These are phyloP conservation scores for Homarus gammarus DNA, from an alignment of 2,888 invertebrate species.

Conservation along the genomic window DNA sequence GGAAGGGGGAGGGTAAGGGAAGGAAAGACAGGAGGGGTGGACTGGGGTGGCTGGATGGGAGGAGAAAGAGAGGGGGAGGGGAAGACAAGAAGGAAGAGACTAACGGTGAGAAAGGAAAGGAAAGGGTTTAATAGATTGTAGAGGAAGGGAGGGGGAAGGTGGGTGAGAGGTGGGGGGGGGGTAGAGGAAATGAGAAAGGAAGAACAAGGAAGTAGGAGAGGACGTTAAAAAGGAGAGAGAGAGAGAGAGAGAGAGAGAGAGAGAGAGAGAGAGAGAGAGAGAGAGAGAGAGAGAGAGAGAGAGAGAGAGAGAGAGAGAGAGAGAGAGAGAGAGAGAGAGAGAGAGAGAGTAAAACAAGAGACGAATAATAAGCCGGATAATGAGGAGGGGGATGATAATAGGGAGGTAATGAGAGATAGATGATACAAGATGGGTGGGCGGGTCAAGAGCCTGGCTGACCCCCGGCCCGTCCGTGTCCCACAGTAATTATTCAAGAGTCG, in stretches of 20 bases:
- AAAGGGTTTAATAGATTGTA: too few relatives aligned
- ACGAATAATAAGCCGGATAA: not conserved
- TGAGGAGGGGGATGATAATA: not conserved
- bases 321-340: not conserved
- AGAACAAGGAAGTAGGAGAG: not conserved
- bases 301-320: not conserved
- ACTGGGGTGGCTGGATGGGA: not conserved
- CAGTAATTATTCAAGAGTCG: not conserved
- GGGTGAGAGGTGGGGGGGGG: not conserved
- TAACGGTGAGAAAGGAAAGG: not conserved
- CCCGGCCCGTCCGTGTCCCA: not conserved
- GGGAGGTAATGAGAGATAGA: not conserved
- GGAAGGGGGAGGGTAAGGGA: not conserved
- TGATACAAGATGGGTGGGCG: not conserved
- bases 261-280: not conserved
- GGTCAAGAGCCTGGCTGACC: not conserved
- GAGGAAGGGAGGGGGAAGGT: conserved; percentile 23
- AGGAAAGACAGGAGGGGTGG: not conserved
- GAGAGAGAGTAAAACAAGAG: not conserved
- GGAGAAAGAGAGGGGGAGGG: not conserved
- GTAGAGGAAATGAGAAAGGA: too few relatives aligned
- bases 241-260: conserved; percentile 21
- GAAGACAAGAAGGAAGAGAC: not conserved
- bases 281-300: not conserved
- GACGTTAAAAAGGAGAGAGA: not conserved